These are phyloP conservation scores for Chaitophorus viminalis DNA, from an alignment of 2,888 invertebrate genomes.

Conservation along the genomic window DNA sequence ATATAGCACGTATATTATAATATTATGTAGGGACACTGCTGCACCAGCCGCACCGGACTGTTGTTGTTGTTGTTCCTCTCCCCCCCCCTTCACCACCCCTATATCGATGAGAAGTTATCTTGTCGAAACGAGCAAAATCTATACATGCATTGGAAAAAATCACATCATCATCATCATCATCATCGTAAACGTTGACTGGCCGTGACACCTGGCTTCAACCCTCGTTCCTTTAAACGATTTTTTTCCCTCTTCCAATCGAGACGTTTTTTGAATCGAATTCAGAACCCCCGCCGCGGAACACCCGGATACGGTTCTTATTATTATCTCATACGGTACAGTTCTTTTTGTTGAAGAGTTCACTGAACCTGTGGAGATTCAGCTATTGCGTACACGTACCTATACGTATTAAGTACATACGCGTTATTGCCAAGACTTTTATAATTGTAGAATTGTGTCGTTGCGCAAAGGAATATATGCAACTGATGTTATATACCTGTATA, in stretches of 20 bases:
- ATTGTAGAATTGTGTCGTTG: not conserved
- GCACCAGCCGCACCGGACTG: too few species aligned
- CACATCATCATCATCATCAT: not conserved
- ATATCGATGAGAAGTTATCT: not conserved
- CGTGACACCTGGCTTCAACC: constrained; percentile 43
- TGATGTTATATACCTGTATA: too few species aligned
- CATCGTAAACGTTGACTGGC: not conserved
- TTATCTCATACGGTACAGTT: constrained; percentile 20
- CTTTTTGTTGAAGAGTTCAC: constrained; percentile 15
- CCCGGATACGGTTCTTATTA: constrained; percentile 48
- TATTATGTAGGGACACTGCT: too few species aligned
- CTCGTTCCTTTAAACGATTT: constrained; percentile 11
- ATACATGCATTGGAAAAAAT: not conserved
- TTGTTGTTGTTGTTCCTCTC: too few species aligned
- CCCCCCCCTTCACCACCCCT: too few species aligned
- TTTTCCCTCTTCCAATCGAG: constrained; percentile 26
- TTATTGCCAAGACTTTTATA: not conserved
- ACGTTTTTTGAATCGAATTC: constrained; percentile 36
- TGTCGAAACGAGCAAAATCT: not conserved
- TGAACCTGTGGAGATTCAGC: not conserved
- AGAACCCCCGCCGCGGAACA: constrained; percentile 26
- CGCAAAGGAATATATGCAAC: not conserved
- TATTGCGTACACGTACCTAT: not conserved
- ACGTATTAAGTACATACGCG: not conserved
- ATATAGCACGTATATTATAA: too few species aligned